Conservation (phyloP, 2,797 vertebrate genomes). For the Microctenopoma steveboyesi region DNA sequence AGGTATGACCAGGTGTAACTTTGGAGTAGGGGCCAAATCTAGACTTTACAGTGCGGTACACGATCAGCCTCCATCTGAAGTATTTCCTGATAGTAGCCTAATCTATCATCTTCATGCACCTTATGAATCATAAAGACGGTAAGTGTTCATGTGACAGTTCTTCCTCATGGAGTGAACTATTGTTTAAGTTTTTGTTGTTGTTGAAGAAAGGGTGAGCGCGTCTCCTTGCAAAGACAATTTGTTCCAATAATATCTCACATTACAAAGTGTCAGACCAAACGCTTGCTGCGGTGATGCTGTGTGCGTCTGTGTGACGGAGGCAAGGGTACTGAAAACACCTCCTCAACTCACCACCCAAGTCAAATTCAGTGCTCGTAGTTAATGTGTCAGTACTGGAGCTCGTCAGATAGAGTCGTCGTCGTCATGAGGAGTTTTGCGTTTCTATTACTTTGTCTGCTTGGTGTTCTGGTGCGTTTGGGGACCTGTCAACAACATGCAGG, state of each 20-base stretch:
- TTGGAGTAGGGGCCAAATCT: not conserved
- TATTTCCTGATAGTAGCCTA: not conserved
- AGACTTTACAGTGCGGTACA: not conserved
- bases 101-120: not conserved
- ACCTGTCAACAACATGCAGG: slow-evolving; percentile 65
- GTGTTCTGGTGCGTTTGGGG: slow-evolving; percentile 60
- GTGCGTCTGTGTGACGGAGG: slow-evolving; percentile 55
- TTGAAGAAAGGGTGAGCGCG: slow-evolving; percentile 5
- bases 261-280: not conserved
- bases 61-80: not conserved
- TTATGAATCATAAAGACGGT: not conserved
- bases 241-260: slow-evolving; percentile 15
- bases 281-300: slow-evolving; percentile 37
- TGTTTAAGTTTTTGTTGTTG: slow-evolving; percentile 4
- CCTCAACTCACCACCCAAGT: slow-evolving; percentile 36
- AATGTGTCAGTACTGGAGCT: slow-evolving; percentile 21
- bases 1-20: not conserved
- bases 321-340: slow-evolving; percentile 37
- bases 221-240: slow-evolving; percentile 20
- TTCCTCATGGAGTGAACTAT: no score
- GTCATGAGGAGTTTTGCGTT: slow-evolving; percentile 69
- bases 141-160: no score
- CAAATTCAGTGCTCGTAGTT: slow-evolving; percentile 26
- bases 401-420: not conserved
- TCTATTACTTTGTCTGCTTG: slow-evolving; percentile 43